Conservation (phyloP, 2,113 vertebrate genomes). For the Prunella himalayana region DNA sequence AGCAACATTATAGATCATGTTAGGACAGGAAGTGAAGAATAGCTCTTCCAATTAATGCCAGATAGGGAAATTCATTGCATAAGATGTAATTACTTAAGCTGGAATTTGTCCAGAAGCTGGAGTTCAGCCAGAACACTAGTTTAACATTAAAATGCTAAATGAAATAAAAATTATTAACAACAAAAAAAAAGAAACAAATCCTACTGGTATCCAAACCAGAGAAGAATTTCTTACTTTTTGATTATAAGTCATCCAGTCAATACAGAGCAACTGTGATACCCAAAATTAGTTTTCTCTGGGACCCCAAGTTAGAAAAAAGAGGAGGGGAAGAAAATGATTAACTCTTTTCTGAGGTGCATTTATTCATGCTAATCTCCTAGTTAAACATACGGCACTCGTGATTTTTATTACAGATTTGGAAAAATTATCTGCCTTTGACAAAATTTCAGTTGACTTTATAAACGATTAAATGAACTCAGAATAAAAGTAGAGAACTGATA, state of each 20-base stretch:
- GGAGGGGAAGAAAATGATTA: accelerated
- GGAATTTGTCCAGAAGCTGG: conserved; percentile 21
- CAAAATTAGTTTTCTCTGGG: neutral
- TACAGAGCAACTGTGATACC: neutral
- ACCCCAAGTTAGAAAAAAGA: neutral
- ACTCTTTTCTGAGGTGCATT: neutral
- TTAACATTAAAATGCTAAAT: neutral
- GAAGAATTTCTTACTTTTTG: neutral
- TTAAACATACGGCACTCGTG: neutral
- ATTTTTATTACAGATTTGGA: neutral
- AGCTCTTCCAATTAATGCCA: conserved; percentile 34
- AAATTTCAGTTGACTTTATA: neutral
- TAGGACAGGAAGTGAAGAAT: conserved; percentile 11
- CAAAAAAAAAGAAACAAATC: neutral
- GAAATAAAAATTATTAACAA: neutral
- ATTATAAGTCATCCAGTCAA: neutral
- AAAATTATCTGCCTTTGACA: neutral
- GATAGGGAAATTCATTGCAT: conserved; percentile 7
- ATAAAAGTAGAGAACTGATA: neutral
- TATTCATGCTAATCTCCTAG: neutral
- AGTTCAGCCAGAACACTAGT: neutral
- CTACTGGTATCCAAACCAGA: neutral
- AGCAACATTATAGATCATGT: neutral
- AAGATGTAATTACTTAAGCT: conserved; percentile 27
- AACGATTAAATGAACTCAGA: neutral